Conservation (phyloP, 2,797 vertebrate genomes). For the Cryptoblepharus egeriae region DNA sequence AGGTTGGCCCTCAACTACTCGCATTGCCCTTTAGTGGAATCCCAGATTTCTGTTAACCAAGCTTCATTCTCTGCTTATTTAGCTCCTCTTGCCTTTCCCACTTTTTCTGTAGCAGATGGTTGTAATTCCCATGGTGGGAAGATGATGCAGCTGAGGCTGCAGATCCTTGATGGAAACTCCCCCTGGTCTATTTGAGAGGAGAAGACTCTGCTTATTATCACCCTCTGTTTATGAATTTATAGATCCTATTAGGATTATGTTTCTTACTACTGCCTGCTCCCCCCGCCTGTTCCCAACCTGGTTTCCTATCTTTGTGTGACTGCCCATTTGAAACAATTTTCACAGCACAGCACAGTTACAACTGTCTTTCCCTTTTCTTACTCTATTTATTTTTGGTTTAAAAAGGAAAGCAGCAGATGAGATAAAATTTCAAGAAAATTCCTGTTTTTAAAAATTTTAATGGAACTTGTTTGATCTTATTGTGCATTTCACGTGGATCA, state of each 20-base stretch:
- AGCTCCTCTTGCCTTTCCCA: not conserved
- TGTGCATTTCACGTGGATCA: not conserved
- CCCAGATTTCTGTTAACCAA: constrained; percentile 15
- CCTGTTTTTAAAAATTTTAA: constrained; percentile 31
- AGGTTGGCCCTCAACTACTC: constrained; percentile 9
- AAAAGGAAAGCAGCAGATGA: constrained; percentile 41
- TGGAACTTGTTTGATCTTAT: not conserved
- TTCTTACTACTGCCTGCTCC: constrained; percentile 38
- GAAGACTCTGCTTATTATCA: constrained; percentile 46
- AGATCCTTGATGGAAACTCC: constrained; percentile 47
- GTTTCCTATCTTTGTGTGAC: constrained; percentile 39
- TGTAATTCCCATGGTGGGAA: constrained; percentile 37
- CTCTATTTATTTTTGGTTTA: constrained; percentile 19
- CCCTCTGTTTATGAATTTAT: constrained; percentile 62
- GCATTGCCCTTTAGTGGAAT: constrained; percentile 20
- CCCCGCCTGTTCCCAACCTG: constrained; percentile 37
- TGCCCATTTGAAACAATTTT: constrained; percentile 27
- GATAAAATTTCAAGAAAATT: not conserved
- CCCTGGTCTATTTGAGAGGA: constrained; percentile 34
- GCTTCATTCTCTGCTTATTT: not conserved
- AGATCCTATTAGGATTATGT: constrained; percentile 51
- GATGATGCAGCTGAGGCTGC: constrained; percentile 53
- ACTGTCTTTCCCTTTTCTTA: constrained; percentile 32
- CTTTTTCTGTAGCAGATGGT: constrained; percentile 62
- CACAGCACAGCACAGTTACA: constrained; percentile 13